Evolutionary conservation across 2,888 invertebrate genomes (phyloP), one percentile per base, ranked within the genome.

Genomic region (Dilophus febrilis): DNA sequence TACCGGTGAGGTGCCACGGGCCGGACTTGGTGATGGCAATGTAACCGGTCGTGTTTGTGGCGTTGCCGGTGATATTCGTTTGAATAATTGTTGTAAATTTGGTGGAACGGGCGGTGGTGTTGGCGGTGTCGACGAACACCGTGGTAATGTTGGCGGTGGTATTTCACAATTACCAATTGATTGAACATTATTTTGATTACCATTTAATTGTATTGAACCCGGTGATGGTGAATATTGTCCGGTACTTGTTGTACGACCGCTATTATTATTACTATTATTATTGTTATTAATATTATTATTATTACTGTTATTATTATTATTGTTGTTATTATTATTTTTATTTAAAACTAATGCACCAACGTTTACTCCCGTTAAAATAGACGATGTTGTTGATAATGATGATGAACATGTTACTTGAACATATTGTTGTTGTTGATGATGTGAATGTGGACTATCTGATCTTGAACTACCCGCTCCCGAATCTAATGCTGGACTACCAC

Each of bases 391-490:
- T n/a, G n/a, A n/a, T n/a, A n/a, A n/a, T 22, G 22, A 6, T 22
- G 22, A 22, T 22, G 17, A 27, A 35, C 26, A 27, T 27, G 71
- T 72, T 31, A 27, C 26, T 35, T 35, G 35, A 35, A 35, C 27
- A 27, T 26, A n/a, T 22, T 22, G 22, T 6, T 22, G 22, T 22
- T 22, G 22, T 50, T 79, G 78, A 35, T 76, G 72, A 53, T 81
- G 71, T 35, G 68, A 65, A 47, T 87, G 75, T 13, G 87, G 88
- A 58, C 86, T 87, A 56, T 90, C 90, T 6, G 90, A 90, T 40
- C 88, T 71, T 34, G 86, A 86, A 55, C 85, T 85, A 37, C 86
- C 86, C 12, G 86, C 86, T 14, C 86, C 87, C 40, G 84, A 85
- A 56, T 87, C 87, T 44, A 87, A 65, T 16, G 86, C 86, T 8